Percentiles rank a stretch among this genome's conserved stretches.
Evolutionary conservation across 2,888 invertebrate species (phyloP).

Genomic region (Drosophila meridionalis): DNA sequence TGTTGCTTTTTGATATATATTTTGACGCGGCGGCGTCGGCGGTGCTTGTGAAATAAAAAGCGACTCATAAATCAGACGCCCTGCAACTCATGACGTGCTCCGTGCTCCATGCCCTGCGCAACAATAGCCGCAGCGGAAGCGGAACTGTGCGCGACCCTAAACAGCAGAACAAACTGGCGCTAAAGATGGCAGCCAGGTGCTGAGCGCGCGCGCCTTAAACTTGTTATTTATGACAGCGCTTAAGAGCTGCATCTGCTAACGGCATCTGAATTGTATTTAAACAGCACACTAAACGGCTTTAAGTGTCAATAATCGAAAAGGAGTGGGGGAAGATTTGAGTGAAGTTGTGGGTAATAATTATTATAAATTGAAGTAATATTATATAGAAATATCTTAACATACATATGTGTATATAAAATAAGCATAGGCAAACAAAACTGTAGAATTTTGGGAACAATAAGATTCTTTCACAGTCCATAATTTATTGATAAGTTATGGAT

Average conservation of each 20-base stretch:
- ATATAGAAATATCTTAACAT: background rate
- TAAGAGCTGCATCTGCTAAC: constrained; percentile 55
- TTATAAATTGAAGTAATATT: background rate
- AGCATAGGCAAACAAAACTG: too few species aligned
- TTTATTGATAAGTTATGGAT: too few species aligned
- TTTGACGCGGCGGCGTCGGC: constrained; percentile 44
- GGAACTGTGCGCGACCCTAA: constrained; percentile 35
- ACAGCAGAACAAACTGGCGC: constrained; percentile 35
- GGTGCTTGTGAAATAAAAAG: constrained; percentile 51
- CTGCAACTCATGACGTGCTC: constrained; percentile 41
- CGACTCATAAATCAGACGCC: constrained; percentile 72
- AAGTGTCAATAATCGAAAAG: constrained; percentile 36
- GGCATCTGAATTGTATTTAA: constrained; percentile 18
- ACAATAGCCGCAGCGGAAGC: constrained; percentile 59
- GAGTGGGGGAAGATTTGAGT: background rate
- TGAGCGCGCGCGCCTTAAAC: constrained; percentile 57
- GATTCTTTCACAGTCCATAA: too few species aligned
- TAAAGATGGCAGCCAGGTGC: constrained; percentile 52
- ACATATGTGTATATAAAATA: background rate
- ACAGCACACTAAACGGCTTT: background rate
- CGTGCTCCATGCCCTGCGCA: constrained; percentile 19
- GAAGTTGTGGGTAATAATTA: too few species aligned
- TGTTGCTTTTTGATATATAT: constrained; percentile 78
- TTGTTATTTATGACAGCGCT: constrained; percentile 68
- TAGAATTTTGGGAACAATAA: too few species aligned